Evolutionary conservation across 2,797 vertebrate genomes (phyloP), one percentile per base, ranked within the genome.

Genomic region (Xerus rutilus): DNA sequence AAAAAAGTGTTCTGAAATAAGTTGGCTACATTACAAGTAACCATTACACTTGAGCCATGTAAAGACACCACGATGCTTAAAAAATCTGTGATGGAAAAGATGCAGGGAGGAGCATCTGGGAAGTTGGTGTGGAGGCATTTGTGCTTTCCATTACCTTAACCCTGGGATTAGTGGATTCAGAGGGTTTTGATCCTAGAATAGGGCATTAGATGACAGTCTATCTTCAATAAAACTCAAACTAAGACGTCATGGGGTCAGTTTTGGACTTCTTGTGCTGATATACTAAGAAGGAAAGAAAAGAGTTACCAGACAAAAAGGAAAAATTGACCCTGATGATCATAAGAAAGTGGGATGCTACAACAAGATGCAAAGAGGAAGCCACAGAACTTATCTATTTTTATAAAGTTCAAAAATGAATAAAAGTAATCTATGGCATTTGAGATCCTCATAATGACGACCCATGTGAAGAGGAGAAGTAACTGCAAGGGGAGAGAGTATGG

Each of bases 31-130:
- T 70, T 79, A 5, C 1, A 32, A 20, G 32, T 49, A 49, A 32
- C 69, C 12, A 54, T 83, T 54, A 30, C 28, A 57, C n/a, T 85
- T 85, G 35, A 67, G 20, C 20, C 21, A 54, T 54, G 25, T 35
- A 43, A 73, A 84, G 23, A 84, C 65, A 47, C 7, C 3, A 23
- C 8, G 45, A 4, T 67, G 25, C 72, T 77, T 23, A 9, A 20
- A 52, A 21, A 57, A 45, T 43, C 47, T 69, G 52, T 86, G 39
- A 59, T 59, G 30, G 11, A 86, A 21, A 78, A 59, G 23, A n/a
- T 45, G 3, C 9, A 7, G 4, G 13, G 12, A 12, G 23, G 5
- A 57, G 21, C 1, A 35, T 3, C 30, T 47, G 21, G 7, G 2
- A 84, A 77, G 7, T 15, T 30, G 32, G 17, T 12, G 23, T 65